Percentiles rank a stretch among this genome's conserved stretches.
Evolutionary conservation across 2,797 vertebrate genomes (phyloP).

Genomic region (Menidia menidia): DNA sequence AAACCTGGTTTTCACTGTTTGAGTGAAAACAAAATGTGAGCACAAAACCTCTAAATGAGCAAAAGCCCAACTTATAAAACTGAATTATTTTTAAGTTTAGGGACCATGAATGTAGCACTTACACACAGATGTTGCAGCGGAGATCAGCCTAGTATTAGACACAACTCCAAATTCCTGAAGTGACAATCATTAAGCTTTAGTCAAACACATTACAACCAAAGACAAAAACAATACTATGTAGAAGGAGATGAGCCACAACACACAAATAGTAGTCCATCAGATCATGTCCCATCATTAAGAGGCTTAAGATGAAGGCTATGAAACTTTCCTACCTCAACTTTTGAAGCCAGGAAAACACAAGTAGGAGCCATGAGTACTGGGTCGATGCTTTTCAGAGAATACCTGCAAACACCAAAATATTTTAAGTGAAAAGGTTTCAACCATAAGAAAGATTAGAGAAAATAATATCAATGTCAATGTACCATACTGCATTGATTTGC

Average conservation of each 20-base stretch:
- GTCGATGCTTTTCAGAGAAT: conserved; percentile 99
- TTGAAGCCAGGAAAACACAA: conserved; percentile 99
- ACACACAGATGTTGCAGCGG: conserved; percentile 99
- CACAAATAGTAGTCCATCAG: not conserved
- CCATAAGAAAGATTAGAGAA: not conserved
- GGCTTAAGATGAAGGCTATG: not conserved
- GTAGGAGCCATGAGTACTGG: conserved; percentile 99
- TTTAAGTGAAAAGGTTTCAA: not conserved
- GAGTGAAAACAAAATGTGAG: conserved; percentile 25
- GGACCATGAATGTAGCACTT: conserved; percentile 77
- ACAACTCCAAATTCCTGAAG: conserved; percentile 98
- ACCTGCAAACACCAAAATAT: conserved; percentile 81
- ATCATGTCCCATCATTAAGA: no score
- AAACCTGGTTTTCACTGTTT: conserved; percentile 97
- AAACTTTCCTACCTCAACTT: conserved; percentile 91
- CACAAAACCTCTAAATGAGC: not conserved
- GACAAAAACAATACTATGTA: not conserved
- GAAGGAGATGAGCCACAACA: not conserved
- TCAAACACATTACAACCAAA: not conserved
- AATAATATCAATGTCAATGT: no score
- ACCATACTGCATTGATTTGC: no score
- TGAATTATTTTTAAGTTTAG: not conserved
- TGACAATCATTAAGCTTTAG: conserved; percentile 14
- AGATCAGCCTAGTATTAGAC: conserved; percentile 97
- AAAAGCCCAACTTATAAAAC: not conserved